Evolutionary conservation across 2,888 invertebrate genomes (phyloP).

Genomic region (Peribatodes rhomboidaria): DNA sequence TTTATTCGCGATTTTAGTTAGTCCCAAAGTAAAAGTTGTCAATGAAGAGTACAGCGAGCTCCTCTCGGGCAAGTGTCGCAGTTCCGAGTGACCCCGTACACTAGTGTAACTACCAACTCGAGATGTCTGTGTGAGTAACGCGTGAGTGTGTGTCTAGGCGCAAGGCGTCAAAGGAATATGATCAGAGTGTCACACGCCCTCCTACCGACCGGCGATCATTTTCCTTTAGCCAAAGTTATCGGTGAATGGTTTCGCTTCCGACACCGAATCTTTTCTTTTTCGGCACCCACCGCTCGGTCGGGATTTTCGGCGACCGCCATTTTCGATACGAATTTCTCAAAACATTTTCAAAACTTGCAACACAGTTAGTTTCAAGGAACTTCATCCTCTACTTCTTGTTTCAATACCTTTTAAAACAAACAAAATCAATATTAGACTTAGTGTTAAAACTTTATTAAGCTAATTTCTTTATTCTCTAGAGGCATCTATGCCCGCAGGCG

Average conservation of each 20-base stretch:
- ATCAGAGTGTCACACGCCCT: conserved; percentile 75
- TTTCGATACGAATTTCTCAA: conserved; percentile 78
- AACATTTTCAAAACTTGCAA: conserved; percentile 86
- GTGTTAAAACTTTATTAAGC: conserved; percentile 82
- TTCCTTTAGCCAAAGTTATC: conserved; percentile 69
- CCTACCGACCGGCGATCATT: conserved; percentile 76
- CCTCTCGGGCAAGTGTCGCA: too few relatives aligned
- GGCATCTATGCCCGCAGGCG: conserved; percentile 69
- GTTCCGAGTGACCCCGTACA: too few relatives aligned
- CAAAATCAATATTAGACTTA: conserved; percentile 90
- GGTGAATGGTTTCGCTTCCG: conserved; percentile 63
- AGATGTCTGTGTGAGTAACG: conserved; percentile 59
- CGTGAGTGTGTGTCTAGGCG: conserved; percentile 27
- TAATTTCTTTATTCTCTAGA: conserved; percentile 79
- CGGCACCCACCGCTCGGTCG: conserved; percentile 67
- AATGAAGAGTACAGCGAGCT: too few relatives aligned
- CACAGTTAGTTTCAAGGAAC: conserved; percentile 86
- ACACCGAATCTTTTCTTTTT: conserved; percentile 71
- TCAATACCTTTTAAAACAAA: conserved; percentile 94
- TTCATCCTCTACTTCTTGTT: conserved; percentile 94
- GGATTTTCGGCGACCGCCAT: conserved; percentile 75
- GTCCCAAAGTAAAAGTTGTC: too few relatives aligned
- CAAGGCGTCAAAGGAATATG: conserved; percentile 72
- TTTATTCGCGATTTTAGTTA: too few relatives aligned
- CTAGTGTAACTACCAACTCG: conserved; percentile 58